Evolutionary conservation across 2,113 vertebrate species (phyloP).

Genomic region (Noturus placidus): DNA sequence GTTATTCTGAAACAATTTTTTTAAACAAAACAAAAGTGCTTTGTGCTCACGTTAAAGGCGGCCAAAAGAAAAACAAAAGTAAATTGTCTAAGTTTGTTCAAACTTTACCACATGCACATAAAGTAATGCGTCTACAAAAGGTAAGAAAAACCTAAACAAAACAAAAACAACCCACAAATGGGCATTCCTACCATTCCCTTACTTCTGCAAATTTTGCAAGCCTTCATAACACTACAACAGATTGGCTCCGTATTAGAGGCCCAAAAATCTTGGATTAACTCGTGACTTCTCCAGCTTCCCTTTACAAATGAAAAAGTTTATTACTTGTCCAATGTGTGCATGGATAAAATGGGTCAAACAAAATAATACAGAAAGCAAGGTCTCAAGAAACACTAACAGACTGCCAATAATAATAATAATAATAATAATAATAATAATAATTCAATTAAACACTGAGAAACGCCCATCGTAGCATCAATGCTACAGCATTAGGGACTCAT

Average conservation of each 20-base stretch:
- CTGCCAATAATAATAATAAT: not conserved
- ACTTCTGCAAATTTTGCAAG: constrained; percentile 2
- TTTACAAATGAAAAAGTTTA: not conserved
- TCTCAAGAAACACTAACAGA: not conserved
- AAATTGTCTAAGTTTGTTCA: not conserved
- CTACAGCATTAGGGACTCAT: not conserved
- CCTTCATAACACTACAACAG: not conserved
- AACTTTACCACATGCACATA: not conserved
- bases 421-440: not conserved
- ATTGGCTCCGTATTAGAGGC: not conserved
- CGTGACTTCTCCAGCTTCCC: not conserved
- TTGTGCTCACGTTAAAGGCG: not conserved
- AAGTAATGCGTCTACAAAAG: not conserved
- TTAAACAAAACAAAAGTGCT: not conserved
- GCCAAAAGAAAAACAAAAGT: not conserved
- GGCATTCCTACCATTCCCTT: not conserved
- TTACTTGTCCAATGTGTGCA: not conserved
- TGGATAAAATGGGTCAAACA: not conserved
- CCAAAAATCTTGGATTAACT: not conserved
- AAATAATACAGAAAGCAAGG: not conserved
- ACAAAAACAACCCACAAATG: not conserved
- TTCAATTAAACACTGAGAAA: not conserved
- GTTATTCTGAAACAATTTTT: not conserved
- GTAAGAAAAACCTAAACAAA: not conserved
- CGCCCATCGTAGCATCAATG: not conserved